phyloP scores from a whole-genome alignment of 2,888 invertebrate species.

The Epinotia brunnichana region DNA sequence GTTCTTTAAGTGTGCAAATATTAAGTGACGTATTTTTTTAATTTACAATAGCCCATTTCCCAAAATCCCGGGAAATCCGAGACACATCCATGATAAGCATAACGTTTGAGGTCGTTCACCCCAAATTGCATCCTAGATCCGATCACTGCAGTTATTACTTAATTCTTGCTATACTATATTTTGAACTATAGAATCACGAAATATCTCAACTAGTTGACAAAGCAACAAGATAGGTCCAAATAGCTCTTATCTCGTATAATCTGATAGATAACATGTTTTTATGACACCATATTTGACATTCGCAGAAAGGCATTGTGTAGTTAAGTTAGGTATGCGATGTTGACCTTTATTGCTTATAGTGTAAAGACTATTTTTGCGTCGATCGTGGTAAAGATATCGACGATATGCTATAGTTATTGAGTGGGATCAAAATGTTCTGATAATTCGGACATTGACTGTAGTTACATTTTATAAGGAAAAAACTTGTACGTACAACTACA shows the following conservation, averaged over 20 bases:
- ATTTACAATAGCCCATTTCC: too few species aligned
- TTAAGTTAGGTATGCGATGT: background rate
- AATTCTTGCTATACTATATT: background rate
- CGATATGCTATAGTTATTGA: background rate
- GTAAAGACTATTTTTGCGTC: background rate
- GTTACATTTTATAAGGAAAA: too few species aligned
- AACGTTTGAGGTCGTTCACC: too few species aligned
- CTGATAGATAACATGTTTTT: constrained; percentile 32
- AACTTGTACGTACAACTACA: too few species aligned
- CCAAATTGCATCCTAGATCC: too few species aligned
- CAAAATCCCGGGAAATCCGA: too few species aligned
- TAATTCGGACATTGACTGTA: too few species aligned
- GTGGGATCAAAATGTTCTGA: background rate
- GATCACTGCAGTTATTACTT: too few species aligned
- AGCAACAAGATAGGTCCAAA: background rate
- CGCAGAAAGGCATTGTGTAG: background rate
- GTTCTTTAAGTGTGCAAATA: too few species aligned
- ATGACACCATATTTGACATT: constrained; percentile 13
- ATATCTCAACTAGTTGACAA: constrained; percentile 1
- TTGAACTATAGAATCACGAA: constrained; percentile 8
- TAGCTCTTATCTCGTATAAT: constrained; percentile 18
- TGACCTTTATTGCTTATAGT: background rate
- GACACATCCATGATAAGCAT: too few species aligned
- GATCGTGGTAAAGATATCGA: background rate
- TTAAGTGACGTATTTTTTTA: too few species aligned